These are phyloP conservation scores for Drosophila elegans DNA, from an alignment of 1,140 invertebrate species.

Conservation along the genomic window DNA sequence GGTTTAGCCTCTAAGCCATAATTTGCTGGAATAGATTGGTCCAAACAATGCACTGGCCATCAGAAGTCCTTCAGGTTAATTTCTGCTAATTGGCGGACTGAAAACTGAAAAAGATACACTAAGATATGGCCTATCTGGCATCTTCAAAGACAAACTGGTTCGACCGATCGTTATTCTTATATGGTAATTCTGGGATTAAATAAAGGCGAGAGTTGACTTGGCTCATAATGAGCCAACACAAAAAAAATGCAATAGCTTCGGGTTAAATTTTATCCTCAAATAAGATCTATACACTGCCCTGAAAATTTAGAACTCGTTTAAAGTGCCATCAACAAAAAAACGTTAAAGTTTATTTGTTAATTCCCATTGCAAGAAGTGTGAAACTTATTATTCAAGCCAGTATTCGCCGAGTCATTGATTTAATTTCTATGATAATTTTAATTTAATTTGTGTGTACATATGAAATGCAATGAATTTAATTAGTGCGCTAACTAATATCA, in stretches of 20 bases:
- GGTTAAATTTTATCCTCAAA: background rate
- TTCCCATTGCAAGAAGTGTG: background rate
- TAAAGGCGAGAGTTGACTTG: background rate
- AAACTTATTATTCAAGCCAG: background rate
- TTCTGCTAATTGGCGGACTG: slow-evolving; percentile 32
- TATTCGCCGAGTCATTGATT: background rate
- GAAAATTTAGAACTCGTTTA: background rate
- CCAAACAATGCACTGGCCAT: slow-evolving; percentile 24
- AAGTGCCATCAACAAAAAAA: background rate
- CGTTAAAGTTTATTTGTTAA: background rate
- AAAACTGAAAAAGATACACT: slow-evolving; percentile 18
- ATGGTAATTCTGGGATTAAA: slow-evolving; percentile 30
- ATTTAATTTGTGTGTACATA: no score
- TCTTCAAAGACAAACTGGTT: slow-evolving; percentile 25
- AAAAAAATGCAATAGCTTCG: background rate
- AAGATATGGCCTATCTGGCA: slow-evolving; percentile 19
- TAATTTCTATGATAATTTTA: background rate
- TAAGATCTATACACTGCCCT: background rate
- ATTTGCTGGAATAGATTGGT: slow-evolving; percentile 3
- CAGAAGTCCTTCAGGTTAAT: slow-evolving; percentile 38
- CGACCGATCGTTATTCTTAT: slow-evolving; percentile 27
- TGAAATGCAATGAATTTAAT: background rate
- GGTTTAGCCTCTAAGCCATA: slow-evolving; percentile 43
- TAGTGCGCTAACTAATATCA: no score
- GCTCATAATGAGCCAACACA: background rate